Percentiles rank a stretch among this genome's conserved stretches.
phyloP scores from a whole-genome alignment of 2,888 invertebrate species.

The Neuroscelio doddi region DNA sequence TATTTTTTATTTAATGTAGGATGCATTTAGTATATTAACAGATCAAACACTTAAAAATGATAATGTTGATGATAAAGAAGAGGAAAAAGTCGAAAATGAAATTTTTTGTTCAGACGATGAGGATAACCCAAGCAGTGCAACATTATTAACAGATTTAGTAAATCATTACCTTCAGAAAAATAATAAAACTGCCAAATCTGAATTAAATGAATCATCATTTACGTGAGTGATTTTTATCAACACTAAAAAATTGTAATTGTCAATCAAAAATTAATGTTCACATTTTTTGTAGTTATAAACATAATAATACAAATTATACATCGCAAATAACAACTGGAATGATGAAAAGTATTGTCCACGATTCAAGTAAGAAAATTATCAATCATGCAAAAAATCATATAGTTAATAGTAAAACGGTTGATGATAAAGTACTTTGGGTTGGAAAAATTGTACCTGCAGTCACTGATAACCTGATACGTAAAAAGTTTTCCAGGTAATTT shows the following conservation, averaged over 20 bases:
- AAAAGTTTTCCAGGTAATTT: constrained; percentile 37
- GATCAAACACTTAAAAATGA: constrained; percentile 4
- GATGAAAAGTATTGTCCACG: neutral
- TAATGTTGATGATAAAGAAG: too few species aligned
- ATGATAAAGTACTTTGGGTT: constrained; percentile 39
- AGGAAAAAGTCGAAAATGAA: constrained; percentile 33
- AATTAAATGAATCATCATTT: constrained; percentile 1
- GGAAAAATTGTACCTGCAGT: constrained; percentile 35
- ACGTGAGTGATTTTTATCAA: constrained; percentile 3
- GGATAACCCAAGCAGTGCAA: constrained; percentile 38
- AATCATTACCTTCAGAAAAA: constrained; percentile 33
- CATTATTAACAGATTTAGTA: constrained; percentile 51
- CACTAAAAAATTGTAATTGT: too few species aligned
- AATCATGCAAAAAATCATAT: neutral
- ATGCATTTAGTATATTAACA: constrained; percentile 34
- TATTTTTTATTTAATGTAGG: too few species aligned
- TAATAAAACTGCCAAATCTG: neutral
- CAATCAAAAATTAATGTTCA: too few species aligned
- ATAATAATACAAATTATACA: neutral
- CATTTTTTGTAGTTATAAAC: neutral
- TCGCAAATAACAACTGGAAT: neutral
- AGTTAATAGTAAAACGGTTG: constrained; percentile 14
- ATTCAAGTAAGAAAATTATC: neutral
- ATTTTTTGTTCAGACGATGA: constrained; percentile 52
- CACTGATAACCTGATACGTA: constrained; percentile 28